Evolutionary conservation across 2,888 invertebrate species (phyloP), one percentile per base, ranked within the genome.

Genomic region (Steinernema hermaphroditum): DNA sequence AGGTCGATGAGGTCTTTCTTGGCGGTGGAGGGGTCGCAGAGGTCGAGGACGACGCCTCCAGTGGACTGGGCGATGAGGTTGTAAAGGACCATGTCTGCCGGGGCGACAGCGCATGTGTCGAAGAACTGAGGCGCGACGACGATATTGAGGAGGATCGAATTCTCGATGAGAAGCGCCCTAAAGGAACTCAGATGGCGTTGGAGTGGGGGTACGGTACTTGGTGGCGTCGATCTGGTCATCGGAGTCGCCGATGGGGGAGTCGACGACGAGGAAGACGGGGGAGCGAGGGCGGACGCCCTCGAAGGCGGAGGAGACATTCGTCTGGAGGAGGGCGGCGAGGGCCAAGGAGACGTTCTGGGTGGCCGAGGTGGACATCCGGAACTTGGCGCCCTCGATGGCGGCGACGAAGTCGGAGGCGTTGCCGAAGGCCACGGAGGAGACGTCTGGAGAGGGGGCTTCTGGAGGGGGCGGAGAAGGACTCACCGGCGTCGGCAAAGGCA

Each of bases 281-380:
- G 62, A 62, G 14, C 62, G 62, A 8, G 12, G 9, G 34, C 62
- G 62, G n/a, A 62, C 6, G 22, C 29, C 24, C 6, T 22, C 54
- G 22, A 22, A 9, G 22, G 19, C 27, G 14, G 54, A 2, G 24
- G 54, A 32, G 27, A 12, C 29, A 32, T 32, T 29, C 16, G 32
- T 24, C 2, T 32, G 22, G 22, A 72, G 34, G 0, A 57, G 34
- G 9, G 22, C 14, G n/a, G n/a, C 29, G 14, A 72, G 24, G 29
- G 72, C 72, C 1, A 9, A 32, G 2, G 62, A 43, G 37, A 29
- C 54, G 34, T 34, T 22, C 43, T 72, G 72, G 24, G n/a, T 19
- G 16, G 27, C 41, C 9, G n/a, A 9, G 8, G 12, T 71, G n/a
- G 72, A 68, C 62, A 72, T 69, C n/a, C 32, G n/a, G 72, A 72